These are phyloP conservation scores for Philotrypesis tridentata DNA, from an alignment of 1,140 invertebrate genomes.

Conservation along the genomic window DNA sequence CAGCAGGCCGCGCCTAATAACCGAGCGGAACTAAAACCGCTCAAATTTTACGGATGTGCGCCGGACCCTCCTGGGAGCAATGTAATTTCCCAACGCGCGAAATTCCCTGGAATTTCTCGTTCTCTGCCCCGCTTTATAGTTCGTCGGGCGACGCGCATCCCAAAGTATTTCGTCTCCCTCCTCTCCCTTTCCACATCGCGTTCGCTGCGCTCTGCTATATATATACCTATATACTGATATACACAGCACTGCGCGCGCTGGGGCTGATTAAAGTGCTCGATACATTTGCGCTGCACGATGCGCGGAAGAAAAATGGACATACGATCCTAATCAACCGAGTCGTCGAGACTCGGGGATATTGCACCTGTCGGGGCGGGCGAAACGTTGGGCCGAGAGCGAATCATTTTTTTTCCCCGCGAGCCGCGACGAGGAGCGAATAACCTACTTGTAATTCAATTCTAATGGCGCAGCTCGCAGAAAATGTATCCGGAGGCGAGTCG, in stretches of 20 bases:
- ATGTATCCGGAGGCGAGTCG: background rate
- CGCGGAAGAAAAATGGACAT: too few species aligned
- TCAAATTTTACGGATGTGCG: background rate
- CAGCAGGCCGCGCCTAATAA: background rate
- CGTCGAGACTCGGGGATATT: too few species aligned
- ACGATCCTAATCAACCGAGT: background rate
- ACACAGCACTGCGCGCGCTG: too few species aligned
- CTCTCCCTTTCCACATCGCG: constrained; percentile 5
- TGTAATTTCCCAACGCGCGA: constrained; percentile 7
- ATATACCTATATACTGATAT: too few species aligned
- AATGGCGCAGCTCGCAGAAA: background rate
- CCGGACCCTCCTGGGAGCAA: background rate
- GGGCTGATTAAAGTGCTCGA: too few species aligned
- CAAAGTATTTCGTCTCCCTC: background rate
- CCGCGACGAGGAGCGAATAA: too few species aligned
- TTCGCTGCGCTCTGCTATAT: too few species aligned
- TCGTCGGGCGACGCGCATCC: background rate
- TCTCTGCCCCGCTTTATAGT: background rate
- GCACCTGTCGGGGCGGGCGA: too few species aligned
- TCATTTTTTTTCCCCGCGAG: background rate
- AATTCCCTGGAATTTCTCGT: background rate
- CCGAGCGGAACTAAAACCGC: background rate
- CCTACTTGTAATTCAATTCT: background rate
- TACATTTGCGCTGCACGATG: too few species aligned
- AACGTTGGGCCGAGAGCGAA: too few species aligned